phyloP scores from a whole-genome alignment of 2,888 invertebrate genomes.

The Drosophila austrosaltans region DNA sequence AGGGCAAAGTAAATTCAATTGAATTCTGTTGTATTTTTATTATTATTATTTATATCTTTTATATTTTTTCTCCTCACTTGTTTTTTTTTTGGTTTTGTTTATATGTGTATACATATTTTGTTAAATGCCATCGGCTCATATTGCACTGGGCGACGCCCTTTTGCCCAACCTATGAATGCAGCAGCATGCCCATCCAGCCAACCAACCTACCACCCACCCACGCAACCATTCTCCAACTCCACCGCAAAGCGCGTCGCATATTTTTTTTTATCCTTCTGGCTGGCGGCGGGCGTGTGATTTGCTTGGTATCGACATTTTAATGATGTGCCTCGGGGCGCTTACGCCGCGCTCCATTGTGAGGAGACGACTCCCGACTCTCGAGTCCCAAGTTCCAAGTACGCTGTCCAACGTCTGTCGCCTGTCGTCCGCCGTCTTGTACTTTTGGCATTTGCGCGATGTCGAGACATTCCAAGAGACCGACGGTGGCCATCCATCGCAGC shows the following conservation, averaged over 20 bases:
- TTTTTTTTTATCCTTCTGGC: constrained; percentile 58
- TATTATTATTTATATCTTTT: constrained; percentile 30
- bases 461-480: constrained; percentile 45
- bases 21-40: constrained; percentile 67
- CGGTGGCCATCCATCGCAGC: constrained; percentile 13
- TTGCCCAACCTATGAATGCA: constrained; percentile 15
- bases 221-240: constrained; percentile 24
- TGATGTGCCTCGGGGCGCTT: constrained; percentile 78
- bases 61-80: constrained; percentile 21
- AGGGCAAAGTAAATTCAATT: constrained; percentile 79
- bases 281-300: constrained; percentile 77
- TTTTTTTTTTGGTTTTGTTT: constrained; percentile 29
- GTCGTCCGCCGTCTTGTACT: constrained; percentile 58
- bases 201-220: constrained; percentile 1
- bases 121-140: constrained; percentile 67
- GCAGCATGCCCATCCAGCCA: constrained; percentile 9
- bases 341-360: constrained; percentile 64
- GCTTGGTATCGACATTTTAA: constrained; percentile 82
- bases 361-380: constrained; percentile 15
- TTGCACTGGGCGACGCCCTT: constrained; percentile 66
- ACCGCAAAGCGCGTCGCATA: constrained; percentile 66
- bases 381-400: constrained; percentile 21
- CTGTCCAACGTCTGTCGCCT: constrained; percentile 8
- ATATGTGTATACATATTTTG: constrained; percentile 35
- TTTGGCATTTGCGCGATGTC: constrained; percentile 56